These are phyloP conservation scores for Augochlorella aurata DNA, from an alignment of 2,888 invertebrate genomes.

Conservation along the genomic window DNA sequence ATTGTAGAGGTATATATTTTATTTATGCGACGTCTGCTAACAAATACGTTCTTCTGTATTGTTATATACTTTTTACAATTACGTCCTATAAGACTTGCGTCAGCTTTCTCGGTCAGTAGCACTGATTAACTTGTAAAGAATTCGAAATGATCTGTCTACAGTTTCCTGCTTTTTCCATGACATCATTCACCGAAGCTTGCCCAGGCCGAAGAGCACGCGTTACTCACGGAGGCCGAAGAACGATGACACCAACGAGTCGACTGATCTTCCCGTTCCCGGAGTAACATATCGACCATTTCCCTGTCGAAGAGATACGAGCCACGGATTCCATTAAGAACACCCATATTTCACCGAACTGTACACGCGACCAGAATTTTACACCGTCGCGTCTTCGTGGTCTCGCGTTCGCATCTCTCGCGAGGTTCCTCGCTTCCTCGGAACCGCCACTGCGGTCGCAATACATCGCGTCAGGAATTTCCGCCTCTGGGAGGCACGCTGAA, in stretches of 20 bases:
- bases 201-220: too few relatives aligned
- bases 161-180: neutral
- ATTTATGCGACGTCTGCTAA: too few relatives aligned
- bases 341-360: conserved; percentile 1
- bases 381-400: neutral
- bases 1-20: too few relatives aligned
- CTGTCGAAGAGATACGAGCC: neutral
- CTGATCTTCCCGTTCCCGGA: conserved; percentile 12
- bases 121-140: too few relatives aligned
- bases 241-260: neutral
- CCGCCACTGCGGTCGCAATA: neutral
- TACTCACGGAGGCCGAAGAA: neutral
- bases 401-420: neutral
- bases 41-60: too few relatives aligned
- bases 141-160: neutral
- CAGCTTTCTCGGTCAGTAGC: too few relatives aligned
- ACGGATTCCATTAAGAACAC: neutral
- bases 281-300: neutral
- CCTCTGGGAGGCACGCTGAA: neutral
- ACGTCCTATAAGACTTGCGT: too few relatives aligned
- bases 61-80: too few relatives aligned
- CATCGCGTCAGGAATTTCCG: conserved; percentile 19
- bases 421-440: neutral
- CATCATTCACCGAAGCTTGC: neutral
- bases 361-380: conserved; percentile 2